Base-by-base conservation (phyloP, 1,140 invertebrate species). In the Achroia grisella region DNA sequence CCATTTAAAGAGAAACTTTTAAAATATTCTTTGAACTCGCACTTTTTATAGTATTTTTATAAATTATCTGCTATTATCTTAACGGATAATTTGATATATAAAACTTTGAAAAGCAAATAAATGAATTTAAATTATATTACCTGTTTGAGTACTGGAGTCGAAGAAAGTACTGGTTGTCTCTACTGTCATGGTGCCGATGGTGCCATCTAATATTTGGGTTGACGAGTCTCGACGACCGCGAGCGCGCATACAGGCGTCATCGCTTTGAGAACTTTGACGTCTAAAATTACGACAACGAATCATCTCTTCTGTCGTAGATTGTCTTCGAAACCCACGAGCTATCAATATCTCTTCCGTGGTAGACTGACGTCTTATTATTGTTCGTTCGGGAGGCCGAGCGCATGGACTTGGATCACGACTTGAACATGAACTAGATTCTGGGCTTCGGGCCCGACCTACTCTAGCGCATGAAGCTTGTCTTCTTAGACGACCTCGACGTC, bases 271-370 rank as follows among this genome's bases (percentile, higher is more conserved):
- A 64, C 92, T 93, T 64, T 93, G 93, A 11, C 93, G 88, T 13
- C 93, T 88, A 71, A 95, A 96, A 73, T 97, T 97, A 29, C 95
- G 87, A 70, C 95, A 96, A 4, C 95, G 87, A 34, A 96, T 96
- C 92, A 95, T 96, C 72, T 97, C 95, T 63, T 97, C 95, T 0
- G 94, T 96, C 1, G 95, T 96, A 1, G 93, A 95, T 64, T 97
- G 95, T 27, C 95, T 88, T 0, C 95, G 89, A 78, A 97, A 97
- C 17, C 95, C 95, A 31, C 94, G 88, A 0, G 95, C 94, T 58
- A 96, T 96, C 10, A 97, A 82, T 57, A 97, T 97, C 78, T 97
- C 95, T 75, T 96, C 94, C 0, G 95, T 96, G 0, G 95, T 96
- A 6, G 94, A 96, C 85, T 96, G 95, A 56, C 95, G 86, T 53